Evolutionary conservation across 2,888 invertebrate species (phyloP).

Genomic region (Campaea margaritaria): DNA sequence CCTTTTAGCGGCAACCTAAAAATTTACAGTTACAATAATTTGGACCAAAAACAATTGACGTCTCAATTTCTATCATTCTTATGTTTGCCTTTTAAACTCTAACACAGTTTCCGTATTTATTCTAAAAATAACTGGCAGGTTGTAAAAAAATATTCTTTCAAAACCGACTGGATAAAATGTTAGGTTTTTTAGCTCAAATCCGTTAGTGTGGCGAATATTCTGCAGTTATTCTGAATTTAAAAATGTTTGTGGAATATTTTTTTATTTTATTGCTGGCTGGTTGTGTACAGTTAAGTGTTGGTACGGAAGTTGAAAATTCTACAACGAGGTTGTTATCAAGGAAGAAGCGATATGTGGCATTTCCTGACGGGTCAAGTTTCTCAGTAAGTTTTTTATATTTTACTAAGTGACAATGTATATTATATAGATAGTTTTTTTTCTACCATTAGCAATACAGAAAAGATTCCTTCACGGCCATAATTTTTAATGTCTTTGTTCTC

Average conservation of each 20-base stretch:
- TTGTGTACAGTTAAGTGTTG: slow-evolving; percentile 44
- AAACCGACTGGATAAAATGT: slow-evolving; percentile 19
- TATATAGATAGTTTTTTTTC: too few relatives aligned
- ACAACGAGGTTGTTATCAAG: slow-evolving; percentile 79
- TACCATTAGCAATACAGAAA: too few relatives aligned
- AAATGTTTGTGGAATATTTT: slow-evolving; percentile 33
- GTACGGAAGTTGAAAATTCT: slow-evolving; percentile 28
- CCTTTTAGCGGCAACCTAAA: slow-evolving; percentile 33
- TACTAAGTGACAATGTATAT: background rate
- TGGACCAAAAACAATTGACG: slow-evolving; percentile 33
- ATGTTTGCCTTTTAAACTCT: slow-evolving; percentile 14
- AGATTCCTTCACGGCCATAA: too few relatives aligned
- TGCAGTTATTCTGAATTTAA: slow-evolving; percentile 20
- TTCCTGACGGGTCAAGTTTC: slow-evolving; percentile 90
- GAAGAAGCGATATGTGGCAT: slow-evolving; percentile 87
- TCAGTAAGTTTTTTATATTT: slow-evolving; percentile 82
- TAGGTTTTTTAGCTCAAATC: slow-evolving; percentile 18
- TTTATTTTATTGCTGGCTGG: slow-evolving; percentile 36
- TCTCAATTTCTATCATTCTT: slow-evolving; percentile 18
- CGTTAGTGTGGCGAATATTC: slow-evolving; percentile 12
- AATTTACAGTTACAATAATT: slow-evolving; percentile 26
- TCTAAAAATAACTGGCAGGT: background rate
- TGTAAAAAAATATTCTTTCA: slow-evolving; percentile 15
- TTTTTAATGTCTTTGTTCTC: too few relatives aligned
- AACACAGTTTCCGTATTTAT: slow-evolving; percentile 3